Percentiles rank a stretch among this genome's conserved stretches.
These are phyloP conservation scores for Drosophila nr. perissopoda DNA, from an alignment of 2,888 invertebrate species.

Conservation along the genomic window DNA sequence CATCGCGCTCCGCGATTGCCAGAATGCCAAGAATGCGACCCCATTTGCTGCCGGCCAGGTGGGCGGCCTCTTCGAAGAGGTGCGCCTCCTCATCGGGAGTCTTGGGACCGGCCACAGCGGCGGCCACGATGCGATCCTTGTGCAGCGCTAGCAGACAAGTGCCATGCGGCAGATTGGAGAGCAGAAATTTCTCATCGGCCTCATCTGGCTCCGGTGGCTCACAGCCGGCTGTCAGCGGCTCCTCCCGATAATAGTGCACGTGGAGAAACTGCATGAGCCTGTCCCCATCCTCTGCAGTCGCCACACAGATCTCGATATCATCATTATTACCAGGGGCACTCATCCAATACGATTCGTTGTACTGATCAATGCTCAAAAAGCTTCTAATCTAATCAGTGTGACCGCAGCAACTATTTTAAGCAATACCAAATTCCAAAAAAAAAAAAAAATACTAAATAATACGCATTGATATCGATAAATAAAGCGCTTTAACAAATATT, in stretches of 20 bases:
- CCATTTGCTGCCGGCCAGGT: slow-evolving; percentile 75
- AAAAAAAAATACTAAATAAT: neutral
- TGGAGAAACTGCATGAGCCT: slow-evolving; percentile 76
- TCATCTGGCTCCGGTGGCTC: slow-evolving; percentile 70
- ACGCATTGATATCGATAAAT: neutral
- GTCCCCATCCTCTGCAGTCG: slow-evolving; percentile 58
- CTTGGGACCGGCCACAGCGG: slow-evolving; percentile 79
- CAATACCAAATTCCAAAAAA: neutral
- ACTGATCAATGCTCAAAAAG: slow-evolving; percentile 7
- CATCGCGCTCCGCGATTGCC: slow-evolving; percentile 70
- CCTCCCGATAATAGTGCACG: slow-evolving; percentile 79
- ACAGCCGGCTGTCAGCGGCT: slow-evolving; percentile 79
- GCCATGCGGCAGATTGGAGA: slow-evolving; percentile 70
- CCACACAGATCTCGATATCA: slow-evolving; percentile 59
- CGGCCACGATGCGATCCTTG: slow-evolving; percentile 69
- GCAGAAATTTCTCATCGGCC: slow-evolving; percentile 75
- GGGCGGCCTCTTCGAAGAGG: slow-evolving; percentile 63
- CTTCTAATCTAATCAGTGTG: neutral
- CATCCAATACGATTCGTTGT: neutral
- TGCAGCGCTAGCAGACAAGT: slow-evolving; percentile 69
- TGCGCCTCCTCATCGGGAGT: slow-evolving; percentile 57
- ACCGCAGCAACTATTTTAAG: neutral
- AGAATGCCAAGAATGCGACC: slow-evolving; percentile 72
- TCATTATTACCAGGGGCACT: slow-evolving; percentile 1
- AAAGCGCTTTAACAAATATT: neutral